These are phyloP conservation scores for Chaunax sp. DNA, from an alignment of 2,797 vertebrate species.

Conservation along the genomic window DNA sequence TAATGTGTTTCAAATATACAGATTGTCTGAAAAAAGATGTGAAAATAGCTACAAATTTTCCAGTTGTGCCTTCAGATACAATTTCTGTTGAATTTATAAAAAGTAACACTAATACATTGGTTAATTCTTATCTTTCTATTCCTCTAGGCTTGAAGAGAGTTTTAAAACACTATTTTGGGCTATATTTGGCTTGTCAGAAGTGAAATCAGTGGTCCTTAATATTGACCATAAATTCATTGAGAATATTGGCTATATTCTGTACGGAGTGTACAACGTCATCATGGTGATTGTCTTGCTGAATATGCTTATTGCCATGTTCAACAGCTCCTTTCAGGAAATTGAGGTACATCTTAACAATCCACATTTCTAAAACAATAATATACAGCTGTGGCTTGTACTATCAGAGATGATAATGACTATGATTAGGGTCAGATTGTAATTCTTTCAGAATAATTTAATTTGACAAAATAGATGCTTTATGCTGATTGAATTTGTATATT, in stretches of 20 bases:
- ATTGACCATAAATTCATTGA: constrained; percentile 92
- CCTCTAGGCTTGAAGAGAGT: constrained; percentile 95
- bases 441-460: neutral
- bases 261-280: constrained; percentile 98
- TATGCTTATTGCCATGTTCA: constrained; percentile 99
- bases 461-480: neutral
- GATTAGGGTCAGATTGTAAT: neutral
- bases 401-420: neutral
- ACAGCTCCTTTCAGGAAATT: constrained; percentile 98
- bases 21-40: neutral
- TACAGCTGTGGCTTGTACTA: neutral
- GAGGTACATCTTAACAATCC: constrained; percentile 82
- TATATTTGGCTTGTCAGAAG: constrained; percentile 98
- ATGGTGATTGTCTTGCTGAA: constrained; percentile 99
- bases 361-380: neutral
- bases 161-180: constrained; percentile 92
- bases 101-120: neutral
- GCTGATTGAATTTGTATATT: constrained; percentile 1
- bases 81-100: constrained; percentile 3
- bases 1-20: neutral
- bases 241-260: constrained; percentile 93
- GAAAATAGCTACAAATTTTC: neutral
- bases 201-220: constrained; percentile 96
- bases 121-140: constrained; percentile 13
- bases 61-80: neutral